Conservation (phyloP, 1,140 invertebrate species). For the Physella acuta region DNA sequence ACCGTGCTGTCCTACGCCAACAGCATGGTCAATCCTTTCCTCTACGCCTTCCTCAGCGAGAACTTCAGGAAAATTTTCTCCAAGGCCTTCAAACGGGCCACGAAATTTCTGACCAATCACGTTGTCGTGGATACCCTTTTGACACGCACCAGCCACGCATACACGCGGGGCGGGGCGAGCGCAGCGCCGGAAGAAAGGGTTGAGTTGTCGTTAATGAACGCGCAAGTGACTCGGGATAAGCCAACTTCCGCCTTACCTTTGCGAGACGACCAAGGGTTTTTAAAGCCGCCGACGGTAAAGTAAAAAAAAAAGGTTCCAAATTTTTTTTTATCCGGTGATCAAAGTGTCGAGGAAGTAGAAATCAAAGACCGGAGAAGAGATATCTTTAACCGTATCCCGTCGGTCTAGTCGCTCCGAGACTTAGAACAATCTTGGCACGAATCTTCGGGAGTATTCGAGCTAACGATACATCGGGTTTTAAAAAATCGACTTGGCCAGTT, state of each 20-base stretch:
- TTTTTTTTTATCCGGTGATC: too few relatives aligned
- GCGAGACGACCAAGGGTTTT: conserved; percentile 27
- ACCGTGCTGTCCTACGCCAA: conserved; percentile 55
- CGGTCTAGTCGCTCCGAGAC: too few relatives aligned
- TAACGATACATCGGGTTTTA: too few relatives aligned
- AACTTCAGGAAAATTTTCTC: conserved; percentile 75
- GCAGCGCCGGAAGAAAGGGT: conserved; percentile 28
- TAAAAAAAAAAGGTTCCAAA: too few relatives aligned
- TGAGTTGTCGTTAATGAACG: conserved; percentile 31
- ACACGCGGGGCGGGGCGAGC: conserved; percentile 22
- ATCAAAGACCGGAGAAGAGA: too few relatives aligned
- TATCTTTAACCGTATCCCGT: too few relatives aligned
- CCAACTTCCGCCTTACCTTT: conserved; percentile 3
- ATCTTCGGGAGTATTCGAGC: too few relatives aligned
- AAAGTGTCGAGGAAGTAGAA: too few relatives aligned
- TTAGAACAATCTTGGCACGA: too few relatives aligned
- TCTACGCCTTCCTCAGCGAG: conserved; percentile 61
- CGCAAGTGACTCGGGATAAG: background rate
- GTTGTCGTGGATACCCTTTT: conserved; percentile 85
- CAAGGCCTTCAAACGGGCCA: conserved; percentile 69
- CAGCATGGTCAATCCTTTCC: conserved; percentile 75
- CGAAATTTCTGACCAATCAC: conserved; percentile 34
- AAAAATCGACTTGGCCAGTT: too few relatives aligned
- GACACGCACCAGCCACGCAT: conserved; percentile 61
- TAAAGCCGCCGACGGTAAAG: conserved; percentile 29